Evolutionary conservation across 2,888 invertebrate species (phyloP).

Genomic region (Agrenia bidenticulata): DNA sequence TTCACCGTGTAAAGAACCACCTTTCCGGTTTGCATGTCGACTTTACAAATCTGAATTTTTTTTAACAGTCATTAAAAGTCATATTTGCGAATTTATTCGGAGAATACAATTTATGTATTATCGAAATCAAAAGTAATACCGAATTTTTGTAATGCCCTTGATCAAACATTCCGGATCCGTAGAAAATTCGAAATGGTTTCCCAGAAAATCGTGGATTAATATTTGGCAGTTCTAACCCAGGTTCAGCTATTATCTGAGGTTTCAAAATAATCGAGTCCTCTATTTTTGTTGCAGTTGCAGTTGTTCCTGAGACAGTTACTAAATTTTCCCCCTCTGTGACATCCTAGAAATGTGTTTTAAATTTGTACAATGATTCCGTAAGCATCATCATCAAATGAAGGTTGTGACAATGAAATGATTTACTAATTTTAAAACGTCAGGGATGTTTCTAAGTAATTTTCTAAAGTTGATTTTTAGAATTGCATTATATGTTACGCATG

Average conservation of each 20-base stretch:
- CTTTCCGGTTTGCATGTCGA: conserved; percentile 56
- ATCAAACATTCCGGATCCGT: conserved; percentile 57
- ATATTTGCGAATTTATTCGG: no score
- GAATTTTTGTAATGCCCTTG: conserved; percentile 54
- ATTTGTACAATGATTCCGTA: no score
- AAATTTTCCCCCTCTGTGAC: conserved; percentile 55
- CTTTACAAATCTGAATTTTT: conserved; percentile 57
- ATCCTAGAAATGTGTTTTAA: conserved; percentile 48
- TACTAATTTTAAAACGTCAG: no score
- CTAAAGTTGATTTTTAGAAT: no score
- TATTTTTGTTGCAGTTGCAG: conserved; percentile 56
- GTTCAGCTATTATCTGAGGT: conserved; percentile 51
- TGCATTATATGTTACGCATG: no score
- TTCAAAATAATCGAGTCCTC: conserved; percentile 54
- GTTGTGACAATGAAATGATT: no score
- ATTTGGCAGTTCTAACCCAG: conserved; percentile 59
- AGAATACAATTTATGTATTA: no score
- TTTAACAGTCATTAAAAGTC: no score
- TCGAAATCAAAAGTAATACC: conserved; percentile 47
- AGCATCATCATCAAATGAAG: no score
- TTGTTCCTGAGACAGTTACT: conserved; percentile 55
- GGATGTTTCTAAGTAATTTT: no score
- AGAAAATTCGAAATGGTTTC: conserved; percentile 59
- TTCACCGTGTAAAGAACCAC: conserved; percentile 55
- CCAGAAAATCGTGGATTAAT: conserved; percentile 56